These are phyloP conservation scores for Penaeus indicus DNA, from an alignment of 1,140 invertebrate species.

Conservation along the genomic window DNA sequence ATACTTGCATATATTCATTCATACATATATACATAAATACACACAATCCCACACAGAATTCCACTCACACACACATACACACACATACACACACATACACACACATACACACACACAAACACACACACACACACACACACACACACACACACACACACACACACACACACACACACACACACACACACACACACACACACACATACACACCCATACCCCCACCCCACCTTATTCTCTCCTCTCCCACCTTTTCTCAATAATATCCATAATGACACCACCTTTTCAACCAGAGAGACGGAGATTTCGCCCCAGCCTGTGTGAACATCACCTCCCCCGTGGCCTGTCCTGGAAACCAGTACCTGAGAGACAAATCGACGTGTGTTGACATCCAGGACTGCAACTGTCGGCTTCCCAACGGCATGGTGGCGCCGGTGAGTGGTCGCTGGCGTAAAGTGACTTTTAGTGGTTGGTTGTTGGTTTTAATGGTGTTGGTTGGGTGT, in stretches of 20 bases:
- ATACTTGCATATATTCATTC: no score
- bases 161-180: background rate
- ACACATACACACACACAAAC: no score
- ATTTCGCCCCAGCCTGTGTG: conserved; percentile 73
- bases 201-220: background rate
- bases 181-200: background rate
- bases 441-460: no score
- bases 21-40: background rate
- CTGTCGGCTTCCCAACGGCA: conserved; percentile 76
- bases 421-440: conserved; percentile 75
- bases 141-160: no score
- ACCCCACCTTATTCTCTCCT: background rate
- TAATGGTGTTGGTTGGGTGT: no score
- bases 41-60: background rate
- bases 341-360: conserved; percentile 72
- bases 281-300: conserved; percentile 62
- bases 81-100: background rate
- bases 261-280: background rate
- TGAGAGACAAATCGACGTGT: conserved; percentile 80
- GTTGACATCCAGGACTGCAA: conserved; percentile 79
- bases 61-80: background rate
- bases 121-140: background rate
- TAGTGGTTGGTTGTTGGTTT: no score
- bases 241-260: background rate
- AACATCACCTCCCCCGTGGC: conserved; percentile 55